These are phyloP conservation scores for Halichondria panicea DNA, from an alignment of 37 sponge, comb jelly and placozoan species.

Conservation along the genomic window DNA sequence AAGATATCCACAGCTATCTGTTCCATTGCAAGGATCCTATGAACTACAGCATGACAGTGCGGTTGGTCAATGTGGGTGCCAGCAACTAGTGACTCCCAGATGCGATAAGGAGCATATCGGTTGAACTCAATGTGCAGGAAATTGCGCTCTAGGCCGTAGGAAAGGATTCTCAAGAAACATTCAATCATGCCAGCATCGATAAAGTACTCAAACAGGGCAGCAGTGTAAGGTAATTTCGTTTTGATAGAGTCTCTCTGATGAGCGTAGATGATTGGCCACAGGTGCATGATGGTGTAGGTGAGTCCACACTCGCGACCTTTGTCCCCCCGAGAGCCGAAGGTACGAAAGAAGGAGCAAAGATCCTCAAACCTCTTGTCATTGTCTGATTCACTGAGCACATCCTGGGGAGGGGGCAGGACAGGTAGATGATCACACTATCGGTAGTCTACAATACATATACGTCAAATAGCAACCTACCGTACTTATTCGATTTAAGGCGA, in stretches of 20 bases:
- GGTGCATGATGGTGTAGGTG: constrained; percentile 42
- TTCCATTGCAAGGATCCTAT: constrained; percentile 1
- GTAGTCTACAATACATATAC: background rate
- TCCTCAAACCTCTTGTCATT: background rate
- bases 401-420: background rate
- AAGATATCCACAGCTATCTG: constrained; percentile 2
- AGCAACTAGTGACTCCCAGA: constrained; percentile 26
- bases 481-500: too few species aligned
- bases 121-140: constrained; percentile 35
- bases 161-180: constrained; percentile 15
- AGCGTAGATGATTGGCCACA: constrained; percentile 21
- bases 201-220: constrained; percentile 25
- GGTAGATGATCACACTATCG: too few species aligned
- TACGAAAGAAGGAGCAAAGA: constrained; percentile 12
- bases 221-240: too few species aligned
- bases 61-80: constrained; percentile 10
- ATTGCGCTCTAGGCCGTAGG: background rate
- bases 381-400: constrained; percentile 34
- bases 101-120: constrained; percentile 28
- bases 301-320: background rate
- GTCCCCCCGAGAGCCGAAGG: constrained; percentile 1
- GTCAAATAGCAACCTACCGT: background rate
- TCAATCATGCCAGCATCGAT: constrained; percentile 19
- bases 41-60: background rate
- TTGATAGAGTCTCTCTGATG: too few species aligned